A percentile compares a stretch with the other conserved stretches of the same genome.
Conservation (phyloP, 2,888 invertebrate genomes). For the Marasmarcha lunaedactyla region DNA sequence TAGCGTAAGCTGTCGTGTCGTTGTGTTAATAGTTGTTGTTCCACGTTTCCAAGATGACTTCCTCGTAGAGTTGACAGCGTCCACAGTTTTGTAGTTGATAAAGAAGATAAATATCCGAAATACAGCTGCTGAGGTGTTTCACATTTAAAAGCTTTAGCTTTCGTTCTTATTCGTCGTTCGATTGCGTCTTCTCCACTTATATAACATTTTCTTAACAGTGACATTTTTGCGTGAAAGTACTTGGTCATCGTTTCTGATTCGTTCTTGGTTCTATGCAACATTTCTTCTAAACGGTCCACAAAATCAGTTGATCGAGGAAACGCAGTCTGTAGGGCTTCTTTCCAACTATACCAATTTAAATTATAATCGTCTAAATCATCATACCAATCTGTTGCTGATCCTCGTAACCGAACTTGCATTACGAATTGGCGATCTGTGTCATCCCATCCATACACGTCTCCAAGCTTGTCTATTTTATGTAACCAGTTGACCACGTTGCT, state of each 20-base stretch:
- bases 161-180: slow-evolving; percentile 16
- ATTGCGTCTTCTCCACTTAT: slow-evolving; percentile 15
- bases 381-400: slow-evolving; percentile 19
- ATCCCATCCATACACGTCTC: too few species aligned
- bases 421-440: too few species aligned
- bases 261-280: slow-evolving; percentile 19
- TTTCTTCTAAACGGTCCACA: slow-evolving; percentile 21
- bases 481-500: slow-evolving; percentile 11
- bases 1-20: not conserved
- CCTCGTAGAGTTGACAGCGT: not conserved
- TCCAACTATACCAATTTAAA: too few species aligned
- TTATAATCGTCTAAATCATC: too few species aligned
- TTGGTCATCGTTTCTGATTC: slow-evolving; percentile 23
- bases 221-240: slow-evolving; percentile 21
- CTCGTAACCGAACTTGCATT: slow-evolving; percentile 19
- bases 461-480: too few species aligned
- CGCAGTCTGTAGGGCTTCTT: too few species aligned
- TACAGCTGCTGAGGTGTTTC: slow-evolving; percentile 16
- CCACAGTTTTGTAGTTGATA: slow-evolving; percentile 15
- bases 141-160: slow-evolving; percentile 19
- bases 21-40: not conserved
- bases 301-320: too few species aligned
- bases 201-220: slow-evolving; percentile 18
- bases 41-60: slow-evolving; percentile 11
- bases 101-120: slow-evolving; percentile 16